Conservation (phyloP, 2,113 vertebrate species). For the Pantherophis guttatus region DNA sequence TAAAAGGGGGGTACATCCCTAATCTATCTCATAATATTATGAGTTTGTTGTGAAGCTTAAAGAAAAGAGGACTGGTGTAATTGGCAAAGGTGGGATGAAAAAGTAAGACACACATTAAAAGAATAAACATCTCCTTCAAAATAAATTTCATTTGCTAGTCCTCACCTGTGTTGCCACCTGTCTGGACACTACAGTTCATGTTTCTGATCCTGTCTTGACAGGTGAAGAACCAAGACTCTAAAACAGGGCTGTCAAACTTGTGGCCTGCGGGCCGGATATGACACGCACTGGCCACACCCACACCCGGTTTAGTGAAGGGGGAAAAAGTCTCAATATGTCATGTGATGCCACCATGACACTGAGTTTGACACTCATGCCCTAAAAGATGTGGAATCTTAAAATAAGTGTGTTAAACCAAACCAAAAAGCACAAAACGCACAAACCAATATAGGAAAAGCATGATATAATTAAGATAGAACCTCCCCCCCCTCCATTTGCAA, state of each 20-base stretch:
- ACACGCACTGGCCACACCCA: too few relatives aligned
- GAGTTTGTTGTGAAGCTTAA: not conserved
- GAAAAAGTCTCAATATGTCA: too few relatives aligned
- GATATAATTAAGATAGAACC: not conserved
- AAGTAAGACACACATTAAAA: not conserved
- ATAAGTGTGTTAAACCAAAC: not conserved
- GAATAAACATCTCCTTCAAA: not conserved
- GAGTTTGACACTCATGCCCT: not conserved
- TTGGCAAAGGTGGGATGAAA: not conserved
- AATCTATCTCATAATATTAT: not conserved
- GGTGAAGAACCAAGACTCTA: constrained; percentile 72
- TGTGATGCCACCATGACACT: too few relatives aligned
- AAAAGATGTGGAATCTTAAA: not conserved
- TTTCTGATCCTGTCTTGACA: constrained; percentile 74
- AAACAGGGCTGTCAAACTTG: too few relatives aligned
- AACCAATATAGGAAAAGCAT: not conserved
- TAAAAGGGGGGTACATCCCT: not conserved
- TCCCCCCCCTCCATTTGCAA: not conserved
- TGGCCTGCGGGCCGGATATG: too few relatives aligned
- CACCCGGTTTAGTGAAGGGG: too few relatives aligned
- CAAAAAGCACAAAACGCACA: not conserved
- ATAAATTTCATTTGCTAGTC: not conserved
- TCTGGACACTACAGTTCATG: constrained; percentile 73
- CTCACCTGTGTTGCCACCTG: not conserved
- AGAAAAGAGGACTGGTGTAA: not conserved